A percentile compares a stretch with the other conserved stretches of the same genome.
phyloP scores from a whole-genome alignment of 1,140 invertebrate species.

The Conopomorpha cramerella region DNA sequence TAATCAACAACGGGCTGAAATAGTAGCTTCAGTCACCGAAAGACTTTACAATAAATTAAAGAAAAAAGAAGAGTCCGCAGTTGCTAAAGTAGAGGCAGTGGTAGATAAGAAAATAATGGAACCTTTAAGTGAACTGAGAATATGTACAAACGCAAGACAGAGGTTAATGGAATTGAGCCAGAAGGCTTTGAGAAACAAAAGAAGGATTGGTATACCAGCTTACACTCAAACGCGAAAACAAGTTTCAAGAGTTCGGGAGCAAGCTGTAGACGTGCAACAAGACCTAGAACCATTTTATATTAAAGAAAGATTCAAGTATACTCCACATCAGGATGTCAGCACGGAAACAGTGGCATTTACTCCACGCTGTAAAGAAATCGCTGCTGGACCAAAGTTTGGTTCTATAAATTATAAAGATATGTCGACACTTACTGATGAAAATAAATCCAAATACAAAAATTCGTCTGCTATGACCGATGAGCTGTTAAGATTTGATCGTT shows the following conservation, averaged over 20 bases:
- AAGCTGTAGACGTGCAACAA: slow-evolving; percentile 53
- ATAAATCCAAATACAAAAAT: slow-evolving; percentile 16
- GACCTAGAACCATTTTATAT: slow-evolving; percentile 47
- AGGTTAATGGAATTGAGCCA: slow-evolving; percentile 61
- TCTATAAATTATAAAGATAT: slow-evolving; percentile 34
- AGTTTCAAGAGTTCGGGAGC: slow-evolving; percentile 63
- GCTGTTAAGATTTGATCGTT: slow-evolving; percentile 14
- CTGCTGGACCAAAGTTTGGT: slow-evolving; percentile 30
- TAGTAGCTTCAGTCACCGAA: slow-evolving; percentile 71
- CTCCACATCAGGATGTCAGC: slow-evolving; percentile 24
- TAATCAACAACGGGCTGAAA: slow-evolving; percentile 62
- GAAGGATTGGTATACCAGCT: slow-evolving; percentile 59
- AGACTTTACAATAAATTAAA: slow-evolving; percentile 68
- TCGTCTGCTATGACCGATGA: slow-evolving; percentile 27
- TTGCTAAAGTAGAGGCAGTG: slow-evolving; percentile 35
- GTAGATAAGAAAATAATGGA: slow-evolving; percentile 44
- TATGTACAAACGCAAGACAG: slow-evolving; percentile 61
- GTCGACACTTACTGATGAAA: slow-evolving; percentile 34
- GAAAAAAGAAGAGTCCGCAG: slow-evolving; percentile 58
- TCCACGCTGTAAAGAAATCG: slow-evolving; percentile 42
- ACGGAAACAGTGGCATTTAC: slow-evolving; percentile 41
- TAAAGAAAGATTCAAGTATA: slow-evolving; percentile 22
- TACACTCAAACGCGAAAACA: slow-evolving; percentile 65
- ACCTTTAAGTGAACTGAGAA: slow-evolving; percentile 53
- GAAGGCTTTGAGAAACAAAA: slow-evolving; percentile 61